Evolutionary conservation across 2,888 invertebrate genomes (phyloP).

Genomic region (Formica aserva): DNA sequence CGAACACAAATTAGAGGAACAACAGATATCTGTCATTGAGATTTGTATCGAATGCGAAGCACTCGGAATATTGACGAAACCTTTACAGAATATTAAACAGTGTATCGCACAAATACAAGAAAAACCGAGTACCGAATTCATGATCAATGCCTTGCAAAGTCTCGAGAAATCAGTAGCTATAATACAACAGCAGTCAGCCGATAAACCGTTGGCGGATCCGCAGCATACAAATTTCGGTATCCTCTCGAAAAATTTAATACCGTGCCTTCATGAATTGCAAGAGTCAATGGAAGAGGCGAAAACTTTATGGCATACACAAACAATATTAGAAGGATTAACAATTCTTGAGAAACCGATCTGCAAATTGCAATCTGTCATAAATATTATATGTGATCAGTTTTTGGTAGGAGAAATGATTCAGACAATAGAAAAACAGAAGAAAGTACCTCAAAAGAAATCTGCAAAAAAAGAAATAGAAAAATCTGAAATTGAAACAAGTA

Average conservation of each 20-base stretch:
- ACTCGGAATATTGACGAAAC: conserved; percentile 57
- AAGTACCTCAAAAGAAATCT: conserved; percentile 64
- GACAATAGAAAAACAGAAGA: conserved; percentile 69
- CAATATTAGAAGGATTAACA: conserved; percentile 48
- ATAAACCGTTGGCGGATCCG: conserved; percentile 68
- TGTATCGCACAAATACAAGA: conserved; percentile 55
- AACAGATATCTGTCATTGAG: conserved; percentile 49
- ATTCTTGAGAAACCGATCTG: conserved; percentile 61
- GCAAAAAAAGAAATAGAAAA: conserved; percentile 14
- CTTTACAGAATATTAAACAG: conserved; percentile 64
- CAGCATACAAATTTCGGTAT: conserved; percentile 50
- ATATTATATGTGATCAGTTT: conserved; percentile 54
- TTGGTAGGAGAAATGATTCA: conserved; percentile 57
- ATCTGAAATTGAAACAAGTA: conserved; percentile 4
- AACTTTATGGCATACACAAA: conserved; percentile 55
- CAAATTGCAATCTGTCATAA: conserved; percentile 51
- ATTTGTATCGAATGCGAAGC: conserved; percentile 65
- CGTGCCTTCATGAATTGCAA: conserved; percentile 56
- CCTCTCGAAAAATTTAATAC: conserved; percentile 51
- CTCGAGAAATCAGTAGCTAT: conserved; percentile 76
- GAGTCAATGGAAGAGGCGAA: conserved; percentile 42
- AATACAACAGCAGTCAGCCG: conserved; percentile 76
- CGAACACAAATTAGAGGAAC: conserved; percentile 65
- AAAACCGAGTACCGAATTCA: conserved; percentile 31
- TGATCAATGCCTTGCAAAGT: conserved; percentile 75